Evolutionary conservation across 2,797 vertebrate genomes (phyloP).

Genomic region (Platyrinchus mystaceus): DNA sequence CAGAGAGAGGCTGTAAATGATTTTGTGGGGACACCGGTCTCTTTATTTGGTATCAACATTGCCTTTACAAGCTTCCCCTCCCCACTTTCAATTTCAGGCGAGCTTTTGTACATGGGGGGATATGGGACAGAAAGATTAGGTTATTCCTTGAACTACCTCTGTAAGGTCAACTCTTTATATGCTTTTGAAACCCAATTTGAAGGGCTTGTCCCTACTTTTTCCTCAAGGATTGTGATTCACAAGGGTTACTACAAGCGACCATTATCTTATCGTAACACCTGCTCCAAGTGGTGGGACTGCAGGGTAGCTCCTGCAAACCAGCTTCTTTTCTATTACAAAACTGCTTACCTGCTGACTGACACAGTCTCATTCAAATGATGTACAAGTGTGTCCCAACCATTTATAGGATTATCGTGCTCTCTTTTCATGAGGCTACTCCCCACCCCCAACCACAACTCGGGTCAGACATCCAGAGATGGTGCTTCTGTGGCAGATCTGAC

Average conservation of each 20-base stretch:
- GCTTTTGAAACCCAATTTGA: slow-evolving; percentile 67
- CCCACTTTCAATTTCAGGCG: slow-evolving; percentile 51
- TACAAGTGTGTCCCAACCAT: slow-evolving; percentile 1
- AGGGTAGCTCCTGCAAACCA: slow-evolving; percentile 7
- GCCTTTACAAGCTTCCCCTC: slow-evolving; percentile 24
- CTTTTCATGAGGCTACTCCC: neutral
- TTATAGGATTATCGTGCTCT: neutral
- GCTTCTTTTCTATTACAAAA: neutral
- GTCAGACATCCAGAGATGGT: neutral
- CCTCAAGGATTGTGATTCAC: slow-evolving; percentile 60
- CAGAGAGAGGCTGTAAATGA: slow-evolving; percentile 52
- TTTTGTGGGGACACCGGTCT: slow-evolving; percentile 19
- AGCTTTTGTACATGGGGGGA: slow-evolving; percentile 61
- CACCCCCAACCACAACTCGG: accelerated
- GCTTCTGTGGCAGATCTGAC: neutral
- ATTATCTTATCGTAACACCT: slow-evolving; percentile 64
- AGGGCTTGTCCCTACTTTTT: slow-evolving; percentile 65
- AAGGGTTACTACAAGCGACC: slow-evolving; percentile 56
- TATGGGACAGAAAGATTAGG: slow-evolving; percentile 68
- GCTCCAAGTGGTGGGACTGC: slow-evolving; percentile 40
- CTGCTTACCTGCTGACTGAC: slow-evolving; percentile 46
- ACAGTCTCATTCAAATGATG: slow-evolving; percentile 34
- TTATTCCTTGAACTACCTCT: slow-evolving; percentile 68
- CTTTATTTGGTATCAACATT: slow-evolving; percentile 52
- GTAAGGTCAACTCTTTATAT: slow-evolving; percentile 64